Conservation (phyloP, 2,888 invertebrate genomes). For the Prosopocoilus inquinatus region DNA sequence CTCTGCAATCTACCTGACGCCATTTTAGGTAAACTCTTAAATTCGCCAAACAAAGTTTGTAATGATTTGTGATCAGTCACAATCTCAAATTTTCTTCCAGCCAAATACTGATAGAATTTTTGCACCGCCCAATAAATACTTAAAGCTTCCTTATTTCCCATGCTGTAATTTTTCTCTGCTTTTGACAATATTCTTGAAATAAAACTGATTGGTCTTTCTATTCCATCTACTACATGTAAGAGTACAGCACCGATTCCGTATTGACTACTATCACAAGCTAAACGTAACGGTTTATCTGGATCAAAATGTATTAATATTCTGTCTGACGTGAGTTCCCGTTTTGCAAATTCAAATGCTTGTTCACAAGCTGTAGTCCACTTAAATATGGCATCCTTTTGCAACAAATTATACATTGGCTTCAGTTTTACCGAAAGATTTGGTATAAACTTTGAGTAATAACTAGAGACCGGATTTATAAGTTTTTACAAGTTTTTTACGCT, state of each 20-base stretch:
- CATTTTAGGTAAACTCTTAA: no score
- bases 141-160: no score
- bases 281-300: slow-evolving; percentile 17
- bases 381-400: slow-evolving; percentile 26
- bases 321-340: slow-evolving; percentile 21
- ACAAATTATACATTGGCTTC: slow-evolving; percentile 29
- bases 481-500: no score
- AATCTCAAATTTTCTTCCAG: not conserved
- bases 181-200: slow-evolving; percentile 14
- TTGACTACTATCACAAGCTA: slow-evolving; percentile 14
- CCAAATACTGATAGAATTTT: not conserved
- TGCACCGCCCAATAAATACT: no score
- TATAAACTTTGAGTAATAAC: slow-evolving; percentile 38
- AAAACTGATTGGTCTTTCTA: slow-evolving; percentile 14
- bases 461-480: no score
- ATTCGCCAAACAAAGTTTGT: no score
- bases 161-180: slow-evolving; percentile 13
- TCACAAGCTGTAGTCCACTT: slow-evolving; percentile 31
- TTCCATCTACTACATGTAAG: slow-evolving; percentile 11
- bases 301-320: slow-evolving; percentile 28
- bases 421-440: slow-evolving; percentile 24
- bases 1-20: no score
- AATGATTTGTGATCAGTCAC: no score
- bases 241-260: slow-evolving; percentile 16
- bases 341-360: slow-evolving; percentile 30